Base-by-base conservation (phyloP, 2,113 vertebrate species). In the Cottus gobio region DNA sequence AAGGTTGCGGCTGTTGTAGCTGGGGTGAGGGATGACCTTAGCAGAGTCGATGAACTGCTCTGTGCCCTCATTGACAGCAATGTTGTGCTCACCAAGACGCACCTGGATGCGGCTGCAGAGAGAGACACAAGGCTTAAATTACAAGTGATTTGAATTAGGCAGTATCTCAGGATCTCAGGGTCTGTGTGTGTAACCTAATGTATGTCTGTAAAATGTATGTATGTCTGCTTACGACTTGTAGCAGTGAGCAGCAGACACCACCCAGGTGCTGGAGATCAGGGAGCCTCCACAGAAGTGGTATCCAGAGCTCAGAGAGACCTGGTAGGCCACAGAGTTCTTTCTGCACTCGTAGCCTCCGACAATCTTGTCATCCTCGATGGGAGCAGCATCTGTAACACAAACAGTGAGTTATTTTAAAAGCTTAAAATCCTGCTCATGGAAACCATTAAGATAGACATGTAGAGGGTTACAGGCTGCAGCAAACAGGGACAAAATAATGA, bases 161-260 rank as follows among this genome's bases (percentile, higher is more conserved):
- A 2, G 4, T 12, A 12, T 12, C 39, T 42, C 5, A 22, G 5
- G 20, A 44, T 34, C 34, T 34, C 34, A 34, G 36, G 36, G 9
- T 37, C 36, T 9, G 7, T 9, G 36, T 44, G 34, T 34, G 34
- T 34, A 22, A 64, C 22, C n/a, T 60, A 37, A 7, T n/a, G 24
- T 12, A 7, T 3, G 15, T 30, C 18, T 10, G 1, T 20, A 5
- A 15, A 28, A 28, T 44, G 1, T 5, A 5, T n/a, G n/a, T n/a
- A 2, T 3, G 3, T 36, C 0, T 80, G 7, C 96, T 95, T 88
- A 96, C 95, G 69, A 90, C 83, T 95, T 82, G 91, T 95, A 96
- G 90, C 96, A 97, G 90, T 97, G 96, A 91, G 95, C 96, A 82
- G 96, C 96, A 16, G 96, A 96, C 78, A 97, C 0, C 2, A 96